Evolutionary conservation across 2,797 vertebrate genomes (phyloP).

Genomic region (Sylvia borin): DNA sequence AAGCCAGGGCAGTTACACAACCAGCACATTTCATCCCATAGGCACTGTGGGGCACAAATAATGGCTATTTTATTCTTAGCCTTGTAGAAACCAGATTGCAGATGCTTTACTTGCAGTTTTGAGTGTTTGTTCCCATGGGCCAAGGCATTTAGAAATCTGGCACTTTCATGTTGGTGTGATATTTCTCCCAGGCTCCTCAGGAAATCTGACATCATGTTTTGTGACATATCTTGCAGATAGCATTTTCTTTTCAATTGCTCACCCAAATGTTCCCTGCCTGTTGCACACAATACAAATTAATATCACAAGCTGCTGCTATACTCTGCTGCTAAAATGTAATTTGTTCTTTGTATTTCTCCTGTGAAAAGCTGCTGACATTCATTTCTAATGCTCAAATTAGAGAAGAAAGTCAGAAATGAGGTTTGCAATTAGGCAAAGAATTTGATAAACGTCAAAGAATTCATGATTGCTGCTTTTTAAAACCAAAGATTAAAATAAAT

Average conservation of each 20-base stretch:
- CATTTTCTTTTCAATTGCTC: constrained; percentile 15
- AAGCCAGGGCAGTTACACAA: background rate
- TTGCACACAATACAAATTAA: background rate
- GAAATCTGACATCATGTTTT: constrained; percentile 19
- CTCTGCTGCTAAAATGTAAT: background rate
- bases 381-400: constrained; percentile 1
- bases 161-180: background rate
- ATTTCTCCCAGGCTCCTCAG: constrained; percentile 25
- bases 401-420: background rate
- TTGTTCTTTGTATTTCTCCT: constrained; percentile 6
- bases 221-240: constrained; percentile 8
- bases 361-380: background rate
- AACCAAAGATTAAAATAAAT: background rate
- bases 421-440: background rate
- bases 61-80: background rate
- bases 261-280: constrained; percentile 10
- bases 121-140: constrained; percentile 2
- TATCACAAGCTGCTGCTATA: background rate
- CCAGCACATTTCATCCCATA: background rate
- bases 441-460: background rate
- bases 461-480: background rate
- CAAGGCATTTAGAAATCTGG: constrained; percentile 6
- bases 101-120: background rate
- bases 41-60: background rate
- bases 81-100: background rate